phyloP scores from a whole-genome alignment of 2,113 vertebrate genomes.

The Neoarius graeffei region DNA sequence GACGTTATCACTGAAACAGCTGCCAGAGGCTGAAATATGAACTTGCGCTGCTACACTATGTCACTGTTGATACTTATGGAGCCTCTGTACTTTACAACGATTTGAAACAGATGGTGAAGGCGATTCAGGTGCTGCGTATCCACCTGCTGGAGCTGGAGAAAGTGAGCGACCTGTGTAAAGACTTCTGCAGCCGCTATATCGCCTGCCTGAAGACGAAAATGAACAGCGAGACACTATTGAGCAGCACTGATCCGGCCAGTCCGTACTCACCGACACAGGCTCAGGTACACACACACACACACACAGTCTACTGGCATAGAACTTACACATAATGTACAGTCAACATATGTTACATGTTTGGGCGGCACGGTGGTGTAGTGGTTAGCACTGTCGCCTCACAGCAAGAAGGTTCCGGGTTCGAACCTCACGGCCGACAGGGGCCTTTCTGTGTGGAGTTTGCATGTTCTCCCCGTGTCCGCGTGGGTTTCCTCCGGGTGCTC shows the following conservation, averaged over 20 bases:
- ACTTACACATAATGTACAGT: neutral
- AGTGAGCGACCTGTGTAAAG: constrained; percentile 87
- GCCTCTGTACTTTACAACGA: neutral
- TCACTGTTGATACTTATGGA: neutral
- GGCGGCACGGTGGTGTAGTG: too few species aligned
- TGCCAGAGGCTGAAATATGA: neutral
- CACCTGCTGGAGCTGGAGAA: constrained; percentile 88
- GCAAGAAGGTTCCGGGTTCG: too few species aligned
- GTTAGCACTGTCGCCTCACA: too few species aligned
- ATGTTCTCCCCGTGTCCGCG: too few species aligned
- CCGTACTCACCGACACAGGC: constrained; percentile 85
- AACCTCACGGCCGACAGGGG: too few species aligned
- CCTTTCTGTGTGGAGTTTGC: too few species aligned
- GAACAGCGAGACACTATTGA: constrained; percentile 91
- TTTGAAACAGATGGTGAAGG: constrained; percentile 82
- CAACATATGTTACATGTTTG: neutral
- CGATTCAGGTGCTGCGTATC: constrained; percentile 86
- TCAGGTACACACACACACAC: constrained; percentile 54
- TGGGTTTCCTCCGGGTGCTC: too few species aligned
- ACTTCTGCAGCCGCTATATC: constrained; percentile 89
- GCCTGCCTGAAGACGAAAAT: constrained; percentile 92
- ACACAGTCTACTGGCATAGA: neutral
- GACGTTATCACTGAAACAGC: neutral
- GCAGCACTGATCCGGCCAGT: constrained; percentile 89
- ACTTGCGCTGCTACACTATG: neutral